Conservation (phyloP, 2,888 invertebrate genomes). For the Venustoraphidia nigricollis region DNA sequence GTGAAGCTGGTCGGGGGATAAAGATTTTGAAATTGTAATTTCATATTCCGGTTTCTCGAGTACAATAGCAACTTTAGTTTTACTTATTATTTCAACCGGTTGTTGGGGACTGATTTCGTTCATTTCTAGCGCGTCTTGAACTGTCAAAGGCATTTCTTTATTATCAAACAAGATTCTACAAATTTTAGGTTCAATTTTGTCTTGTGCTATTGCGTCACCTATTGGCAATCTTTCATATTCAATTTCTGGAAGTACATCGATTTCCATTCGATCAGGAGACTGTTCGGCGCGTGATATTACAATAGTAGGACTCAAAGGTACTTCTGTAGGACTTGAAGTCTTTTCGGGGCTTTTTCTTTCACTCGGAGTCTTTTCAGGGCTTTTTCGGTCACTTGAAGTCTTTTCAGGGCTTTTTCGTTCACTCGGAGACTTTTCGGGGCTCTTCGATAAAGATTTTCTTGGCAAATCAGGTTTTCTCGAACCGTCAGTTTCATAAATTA, state of each 20-base stretch:
- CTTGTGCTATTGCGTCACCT: conserved; percentile 46
- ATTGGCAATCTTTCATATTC: conserved; percentile 34
- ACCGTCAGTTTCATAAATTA: background rate
- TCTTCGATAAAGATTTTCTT: conserved; percentile 12
- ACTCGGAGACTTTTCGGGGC: too few species aligned
- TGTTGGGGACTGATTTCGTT: conserved; percentile 50
- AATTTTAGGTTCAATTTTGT: conserved; percentile 48
- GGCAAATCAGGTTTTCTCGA: too few species aligned
- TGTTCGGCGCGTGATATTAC: conserved; percentile 1
- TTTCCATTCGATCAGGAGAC: conserved; percentile 9
- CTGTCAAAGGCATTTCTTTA: conserved; percentile 42
- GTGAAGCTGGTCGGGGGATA: conserved; percentile 55
- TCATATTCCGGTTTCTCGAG: conserved; percentile 36
- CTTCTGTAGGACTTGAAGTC: background rate
- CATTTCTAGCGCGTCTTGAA: conserved; percentile 54
- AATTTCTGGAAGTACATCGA: conserved; percentile 9
- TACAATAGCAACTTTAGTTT: conserved; percentile 42
- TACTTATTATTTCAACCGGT: conserved; percentile 48
- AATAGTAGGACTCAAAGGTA: conserved; percentile 2
- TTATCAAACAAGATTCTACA: conserved; percentile 46
- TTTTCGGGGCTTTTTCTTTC: background rate
- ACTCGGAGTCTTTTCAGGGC: conserved; percentile 11
- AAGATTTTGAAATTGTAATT: conserved; percentile 39
- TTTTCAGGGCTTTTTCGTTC: too few species aligned
- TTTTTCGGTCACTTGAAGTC: conserved; percentile 11